Evolutionary conservation across 2,888 invertebrate genomes (phyloP), one percentile per base, ranked within the genome.

Genomic region (Agriopis leucophaearia): DNA sequence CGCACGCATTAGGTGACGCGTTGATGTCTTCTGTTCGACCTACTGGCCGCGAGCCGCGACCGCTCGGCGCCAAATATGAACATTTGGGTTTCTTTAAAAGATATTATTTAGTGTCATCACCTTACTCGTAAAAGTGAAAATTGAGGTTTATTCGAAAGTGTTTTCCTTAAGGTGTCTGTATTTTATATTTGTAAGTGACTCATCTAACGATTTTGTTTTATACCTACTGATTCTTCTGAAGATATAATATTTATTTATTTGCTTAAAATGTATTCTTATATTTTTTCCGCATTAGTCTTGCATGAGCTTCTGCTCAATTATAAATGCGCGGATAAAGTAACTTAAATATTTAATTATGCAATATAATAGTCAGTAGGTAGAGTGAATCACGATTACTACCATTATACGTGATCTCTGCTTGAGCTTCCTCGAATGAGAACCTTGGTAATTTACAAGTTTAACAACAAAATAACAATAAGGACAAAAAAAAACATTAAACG

Each of bases 311-410:
- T 81, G 75, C 70, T 72, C 75, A 77, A 74, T 77, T 73, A n/a
- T n/a, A 73, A 51, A 76, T 74, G 65, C 67, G 66, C 74, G 71
- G 69, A 69, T 71, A 75, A 73, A 76, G 72, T 76, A 75, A 75
- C 71, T 58, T 72, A 69, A 58, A 38, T 54, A 72, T 75, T 67
- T 67, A 76, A 77, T 74, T 75, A 74, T 73, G 76, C 71, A 80
- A 73, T 70, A 70, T 70, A 67, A 69, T 75, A 71, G 71, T 70
- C 68, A 60, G 66, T 63, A 62, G 66, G 61, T 67, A 71, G 61
- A 62, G 58, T 74, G 75, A 75, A 79, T 78, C 81, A 83, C 81
- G 81, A 83, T 78, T 74, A 74, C 73, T 72, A 73, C 79, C 78
- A 76, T 75, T 78, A 63, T 54, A 66, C 81, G 78, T 81, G 81